Conservation (phyloP, 2,113 vertebrate species). For the Neotoma lepida region DNA sequence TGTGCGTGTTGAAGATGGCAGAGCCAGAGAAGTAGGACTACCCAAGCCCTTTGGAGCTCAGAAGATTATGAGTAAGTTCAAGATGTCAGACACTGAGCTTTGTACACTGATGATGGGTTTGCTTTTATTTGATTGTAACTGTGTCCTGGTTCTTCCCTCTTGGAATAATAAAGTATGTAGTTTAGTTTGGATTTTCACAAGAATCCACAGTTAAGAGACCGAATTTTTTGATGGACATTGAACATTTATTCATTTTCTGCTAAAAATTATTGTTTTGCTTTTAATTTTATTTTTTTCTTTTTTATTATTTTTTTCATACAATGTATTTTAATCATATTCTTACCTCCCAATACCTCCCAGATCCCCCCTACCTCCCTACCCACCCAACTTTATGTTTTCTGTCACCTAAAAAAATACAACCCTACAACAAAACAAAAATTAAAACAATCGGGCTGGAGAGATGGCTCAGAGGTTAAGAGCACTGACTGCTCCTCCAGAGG, state of each 20-base stretch:
- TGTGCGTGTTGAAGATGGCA: not conserved
- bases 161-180: not conserved
- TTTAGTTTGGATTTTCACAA: not conserved
- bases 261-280: not conserved
- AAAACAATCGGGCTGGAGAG: too few species aligned
- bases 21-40: not conserved
- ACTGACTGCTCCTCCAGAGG: too few species aligned
- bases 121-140: not conserved
- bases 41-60: not conserved
- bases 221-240: not conserved
- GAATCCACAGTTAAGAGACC: not conserved
- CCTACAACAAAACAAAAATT: not conserved
- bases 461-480: too few species aligned
- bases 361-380: not conserved
- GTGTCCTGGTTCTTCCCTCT: not conserved
- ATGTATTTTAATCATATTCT: not conserved
- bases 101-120: not conserved
- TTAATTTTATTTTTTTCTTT: not conserved
- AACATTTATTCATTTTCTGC: not conserved
- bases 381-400: not conserved
- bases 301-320: not conserved
- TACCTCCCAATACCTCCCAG: not conserved
- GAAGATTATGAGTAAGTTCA: not conserved
- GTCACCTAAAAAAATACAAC: not conserved
- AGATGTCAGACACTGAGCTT: not conserved